Percentiles rank a stretch among this genome's conserved stretches.
phyloP scores from a whole-genome alignment of 2,888 invertebrate genomes.

The Nemotelus nigrinus region DNA sequence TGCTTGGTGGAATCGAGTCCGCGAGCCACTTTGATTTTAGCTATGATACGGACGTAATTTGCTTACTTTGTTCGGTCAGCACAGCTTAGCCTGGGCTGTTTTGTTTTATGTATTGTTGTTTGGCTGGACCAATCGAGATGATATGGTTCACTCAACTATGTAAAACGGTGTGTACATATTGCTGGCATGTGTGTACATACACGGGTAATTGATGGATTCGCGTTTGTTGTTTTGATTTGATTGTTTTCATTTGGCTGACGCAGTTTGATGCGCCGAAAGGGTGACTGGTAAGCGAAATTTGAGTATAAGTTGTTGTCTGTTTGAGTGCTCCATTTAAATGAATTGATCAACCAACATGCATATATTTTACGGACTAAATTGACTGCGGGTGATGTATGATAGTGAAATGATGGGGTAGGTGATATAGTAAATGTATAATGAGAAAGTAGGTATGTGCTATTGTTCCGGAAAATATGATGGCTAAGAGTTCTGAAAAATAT shows the following conservation, averaged over 20 bases:
- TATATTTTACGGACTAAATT: neutral
- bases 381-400: no score
- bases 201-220: constrained; percentile 29
- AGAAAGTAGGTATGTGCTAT: no score
- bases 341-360: constrained; percentile 1
- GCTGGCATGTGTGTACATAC: constrained; percentile 12
- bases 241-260: constrained; percentile 6
- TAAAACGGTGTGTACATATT: neutral
- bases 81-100: no score
- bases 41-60: constrained; percentile 31
- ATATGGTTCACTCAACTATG: no score
- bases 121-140: neutral
- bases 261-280: neutral
- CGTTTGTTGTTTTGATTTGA: neutral
- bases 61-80: neutral
- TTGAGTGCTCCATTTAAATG: constrained; percentile 21
- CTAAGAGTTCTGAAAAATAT: no score
- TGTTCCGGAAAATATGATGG: no score
- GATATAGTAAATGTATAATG: no score
- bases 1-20: neutral
- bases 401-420: no score
- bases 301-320: neutral
- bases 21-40: constrained; percentile 18
- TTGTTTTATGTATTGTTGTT: neutral
- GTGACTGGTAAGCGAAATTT: no score